Evolutionary conservation across 1,140 invertebrate genomes (phyloP).

Genomic region (Hirudo medicinalis): DNA sequence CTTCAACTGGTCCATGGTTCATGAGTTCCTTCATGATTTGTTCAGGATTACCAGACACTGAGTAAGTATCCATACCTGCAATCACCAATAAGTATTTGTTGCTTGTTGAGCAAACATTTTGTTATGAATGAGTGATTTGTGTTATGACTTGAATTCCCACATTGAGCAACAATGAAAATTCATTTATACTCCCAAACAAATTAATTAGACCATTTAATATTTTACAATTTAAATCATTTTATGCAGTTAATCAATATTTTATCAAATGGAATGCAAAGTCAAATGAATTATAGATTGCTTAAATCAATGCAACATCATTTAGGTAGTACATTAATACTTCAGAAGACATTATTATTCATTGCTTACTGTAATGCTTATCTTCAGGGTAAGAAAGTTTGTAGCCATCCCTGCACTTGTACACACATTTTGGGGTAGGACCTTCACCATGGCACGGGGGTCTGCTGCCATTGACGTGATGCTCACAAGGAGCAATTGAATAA

Average conservation of each 20-base stretch:
- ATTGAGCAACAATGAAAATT: background rate
- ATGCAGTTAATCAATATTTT: too few species aligned
- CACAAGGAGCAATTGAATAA: slow-evolving; percentile 67
- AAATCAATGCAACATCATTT: too few species aligned
- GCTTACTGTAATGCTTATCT: slow-evolving; percentile 61
- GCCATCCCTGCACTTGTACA: slow-evolving; percentile 51
- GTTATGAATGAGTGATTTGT: too few species aligned
- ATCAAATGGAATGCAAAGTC: too few species aligned
- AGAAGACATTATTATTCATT: too few species aligned
- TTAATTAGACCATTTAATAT: background rate
- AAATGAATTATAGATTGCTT: too few species aligned
- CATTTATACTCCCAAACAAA: background rate
- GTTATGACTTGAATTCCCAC: background rate
- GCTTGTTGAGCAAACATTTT: too few species aligned
- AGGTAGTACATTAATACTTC: too few species aligned
- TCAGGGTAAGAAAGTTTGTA: slow-evolving; percentile 58
- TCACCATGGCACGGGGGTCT: slow-evolving; percentile 49
- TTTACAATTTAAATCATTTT: background rate
- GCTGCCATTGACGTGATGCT: slow-evolving; percentile 69
- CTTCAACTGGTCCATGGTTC: slow-evolving; percentile 79
- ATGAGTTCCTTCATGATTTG: slow-evolving; percentile 72
- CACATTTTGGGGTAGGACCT: slow-evolving; percentile 63
- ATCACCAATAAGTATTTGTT: too few species aligned
- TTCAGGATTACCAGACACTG: slow-evolving; percentile 23
- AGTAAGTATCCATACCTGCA: background rate